These are phyloP conservation scores for Synanthedon vespiformis DNA, from an alignment of 2,888 invertebrate species.

Conservation along the genomic window DNA sequence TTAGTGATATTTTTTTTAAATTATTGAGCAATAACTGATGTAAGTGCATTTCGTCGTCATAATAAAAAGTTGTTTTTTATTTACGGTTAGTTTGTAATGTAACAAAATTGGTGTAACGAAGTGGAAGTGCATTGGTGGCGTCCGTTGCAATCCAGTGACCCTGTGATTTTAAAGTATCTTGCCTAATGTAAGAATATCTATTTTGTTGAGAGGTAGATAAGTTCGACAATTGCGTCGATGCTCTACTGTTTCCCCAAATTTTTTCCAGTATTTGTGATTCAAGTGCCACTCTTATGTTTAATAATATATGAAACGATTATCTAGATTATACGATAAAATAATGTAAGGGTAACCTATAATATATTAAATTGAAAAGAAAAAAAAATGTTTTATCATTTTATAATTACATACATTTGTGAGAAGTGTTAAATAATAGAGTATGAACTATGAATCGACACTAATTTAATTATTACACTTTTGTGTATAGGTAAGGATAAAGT, in stretches of 20 bases:
- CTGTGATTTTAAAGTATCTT: conserved; percentile 62
- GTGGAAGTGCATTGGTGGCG: conserved; percentile 69
- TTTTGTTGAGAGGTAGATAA: conserved; percentile 48
- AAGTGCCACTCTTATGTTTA: conserved; percentile 83
- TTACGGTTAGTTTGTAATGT: conserved; percentile 61
- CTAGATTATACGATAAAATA: conserved; percentile 67
- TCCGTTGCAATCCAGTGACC: conserved; percentile 40
- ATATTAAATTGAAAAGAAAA: conserved; percentile 54
- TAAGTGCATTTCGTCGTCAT: conserved; percentile 60
- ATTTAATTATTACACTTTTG: conserved; percentile 71
- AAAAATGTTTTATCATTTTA: conserved; percentile 72
- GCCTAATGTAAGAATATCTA: conserved; percentile 64
- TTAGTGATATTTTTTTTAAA: conserved; percentile 61
- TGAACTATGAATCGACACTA: conserved; percentile 62
- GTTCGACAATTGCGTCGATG: conserved; percentile 45
- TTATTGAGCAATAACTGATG: conserved; percentile 60
- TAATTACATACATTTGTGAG: conserved; percentile 70
- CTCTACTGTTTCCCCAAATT: conserved; percentile 73
- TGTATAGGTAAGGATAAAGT: conserved; percentile 69
- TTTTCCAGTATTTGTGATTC: conserved; percentile 83
- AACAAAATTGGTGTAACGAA: conserved; percentile 59
- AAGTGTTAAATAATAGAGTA: conserved; percentile 60
- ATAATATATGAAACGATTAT: conserved; percentile 73
- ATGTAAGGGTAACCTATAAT: conserved; percentile 69
- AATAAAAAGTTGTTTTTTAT: conserved; percentile 41